A percentile compares a stretch with the other conserved stretches of the same genome.
phyloP scores from a whole-genome alignment of 2,113 vertebrate species.

The Tachuris rubrigastra region DNA sequence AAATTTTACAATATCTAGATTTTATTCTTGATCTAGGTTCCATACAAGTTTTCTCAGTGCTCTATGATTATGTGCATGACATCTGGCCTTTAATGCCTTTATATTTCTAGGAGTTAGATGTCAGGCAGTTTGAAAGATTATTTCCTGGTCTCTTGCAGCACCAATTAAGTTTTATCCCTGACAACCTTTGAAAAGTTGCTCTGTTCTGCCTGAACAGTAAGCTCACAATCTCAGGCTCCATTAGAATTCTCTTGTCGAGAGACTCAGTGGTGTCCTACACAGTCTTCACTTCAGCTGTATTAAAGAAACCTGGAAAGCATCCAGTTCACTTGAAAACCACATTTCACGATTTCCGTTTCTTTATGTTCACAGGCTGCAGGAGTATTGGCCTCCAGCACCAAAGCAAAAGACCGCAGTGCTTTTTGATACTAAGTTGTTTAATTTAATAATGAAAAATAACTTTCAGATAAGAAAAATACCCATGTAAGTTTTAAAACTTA shows the following conservation, averaged over 20 bases:
- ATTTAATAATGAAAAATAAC: not conserved
- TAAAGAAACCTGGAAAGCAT: constrained; percentile 28
- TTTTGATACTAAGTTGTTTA: not conserved
- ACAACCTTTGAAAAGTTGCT: constrained; percentile 15
- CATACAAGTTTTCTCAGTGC: not conserved
- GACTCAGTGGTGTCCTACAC: not conserved
- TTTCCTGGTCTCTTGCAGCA: constrained; percentile 19
- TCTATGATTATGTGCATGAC: not conserved
- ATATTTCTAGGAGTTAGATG: not conserved
- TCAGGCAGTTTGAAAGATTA: constrained; percentile 24
- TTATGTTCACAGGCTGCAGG: not conserved
- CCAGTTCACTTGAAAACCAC: constrained; percentile 9
- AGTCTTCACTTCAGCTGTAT: not conserved
- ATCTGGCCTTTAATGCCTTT: constrained; percentile 7
- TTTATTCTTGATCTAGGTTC: not conserved
- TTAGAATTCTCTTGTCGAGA: constrained; percentile 11
- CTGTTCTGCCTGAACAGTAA: constrained; percentile 20
- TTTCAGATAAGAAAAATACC: not conserved
- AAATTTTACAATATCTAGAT: not conserved
- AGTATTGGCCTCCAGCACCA: not conserved
- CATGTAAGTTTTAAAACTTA: not conserved
- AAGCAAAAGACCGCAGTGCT: not conserved
- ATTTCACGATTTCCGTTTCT: not conserved
- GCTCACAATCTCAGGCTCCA: not conserved
- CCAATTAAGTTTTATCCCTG: constrained; percentile 7